Evolutionary conservation across 2,797 vertebrate species (phyloP), one percentile per base, ranked within the genome.

Genomic region (Silurus aristotelis): DNA sequence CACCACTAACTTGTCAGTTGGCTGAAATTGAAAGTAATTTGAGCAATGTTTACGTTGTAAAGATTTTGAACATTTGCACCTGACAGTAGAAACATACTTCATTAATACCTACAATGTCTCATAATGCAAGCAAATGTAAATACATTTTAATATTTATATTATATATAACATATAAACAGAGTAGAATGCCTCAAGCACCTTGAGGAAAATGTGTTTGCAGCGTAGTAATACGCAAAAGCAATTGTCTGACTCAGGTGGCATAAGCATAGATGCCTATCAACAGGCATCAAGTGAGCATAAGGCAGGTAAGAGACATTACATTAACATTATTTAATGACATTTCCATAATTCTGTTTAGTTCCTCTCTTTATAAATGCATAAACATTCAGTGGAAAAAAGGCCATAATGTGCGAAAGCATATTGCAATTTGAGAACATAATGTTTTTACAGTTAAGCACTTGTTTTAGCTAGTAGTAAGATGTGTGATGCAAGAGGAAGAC

Each of bases 401-500:
- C 22, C 14, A 1, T 5, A 27, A 20, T 12, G n/a, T 2, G 75
- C 52, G 25, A 5, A n/a, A 56, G 25, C 25, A 19, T 56, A 13
- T 10, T 10, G 31, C 56, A 5, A 2, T 12, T 77, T 58, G 15
- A 58, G 1, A 58, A 31, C 17, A 77, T 60, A 12, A 38, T 20
- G 27, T 31, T 31, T 31, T 5, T 5, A 60, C 75, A 38, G 56
- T 43, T 61, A 19, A 3, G 15, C 58, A 76, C 15, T 19, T 25
- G 13, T 27, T 25, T 25, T 25, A 66, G 3, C 4, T 31, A 19
- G 31, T 78, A n/a, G 58, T 43, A 6, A 60, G 12, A 61, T 61
- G 76, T 7, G 19, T 43, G 12, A 61, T 22, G 31, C 27, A n/a
- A 46, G 38, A 60, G 78, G 83, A 89, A 87, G 82, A 48, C 55